Conservation (phyloP, 2,888 invertebrate genomes). For the Dasysyrphus tricinctus region DNA sequence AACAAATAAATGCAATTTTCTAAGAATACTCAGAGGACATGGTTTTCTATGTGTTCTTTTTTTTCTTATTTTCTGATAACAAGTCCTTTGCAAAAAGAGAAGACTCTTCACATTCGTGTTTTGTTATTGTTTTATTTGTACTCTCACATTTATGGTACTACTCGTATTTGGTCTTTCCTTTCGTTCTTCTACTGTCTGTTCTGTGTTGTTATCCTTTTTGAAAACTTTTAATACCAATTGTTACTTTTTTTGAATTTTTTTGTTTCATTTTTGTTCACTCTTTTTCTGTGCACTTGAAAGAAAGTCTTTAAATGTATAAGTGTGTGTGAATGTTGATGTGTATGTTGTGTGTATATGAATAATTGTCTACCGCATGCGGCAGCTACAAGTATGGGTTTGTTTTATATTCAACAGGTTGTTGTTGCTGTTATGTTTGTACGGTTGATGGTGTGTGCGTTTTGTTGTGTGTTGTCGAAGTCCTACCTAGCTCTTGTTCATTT, state of each 20-base stretch:
- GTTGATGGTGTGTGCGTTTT: conserved; percentile 9
- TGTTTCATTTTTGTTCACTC: conserved; percentile 36
- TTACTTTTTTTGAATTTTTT: conserved; percentile 33
- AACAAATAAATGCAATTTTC: conserved; percentile 74
- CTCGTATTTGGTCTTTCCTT: neutral
- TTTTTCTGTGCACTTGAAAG: conserved; percentile 66
- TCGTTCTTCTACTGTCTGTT: neutral
- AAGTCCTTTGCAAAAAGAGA: conserved; percentile 39
- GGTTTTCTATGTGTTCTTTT: neutral
- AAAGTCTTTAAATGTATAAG: conserved; percentile 51
- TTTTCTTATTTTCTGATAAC: conserved; percentile 4
- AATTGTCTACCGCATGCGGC: conserved; percentile 59
- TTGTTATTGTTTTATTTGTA: conserved; percentile 63
- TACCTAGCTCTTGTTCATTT: conserved; percentile 41
- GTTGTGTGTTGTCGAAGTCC: conserved; percentile 29
- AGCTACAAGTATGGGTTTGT: conserved; percentile 53
- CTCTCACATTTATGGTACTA: conserved; percentile 38
- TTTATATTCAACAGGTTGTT: conserved; percentile 69
- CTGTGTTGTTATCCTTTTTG: conserved; percentile 66
- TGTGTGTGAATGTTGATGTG: conserved; percentile 35
- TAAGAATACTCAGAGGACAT: conserved; percentile 49
- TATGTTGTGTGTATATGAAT: conserved; percentile 43
- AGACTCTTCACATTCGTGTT: conserved; percentile 58
- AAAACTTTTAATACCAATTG: conserved; percentile 70
- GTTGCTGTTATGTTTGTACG: conserved; percentile 41